Conservation (phyloP, 2,888 invertebrate species). For the Blastobasis lacticolella region DNA sequence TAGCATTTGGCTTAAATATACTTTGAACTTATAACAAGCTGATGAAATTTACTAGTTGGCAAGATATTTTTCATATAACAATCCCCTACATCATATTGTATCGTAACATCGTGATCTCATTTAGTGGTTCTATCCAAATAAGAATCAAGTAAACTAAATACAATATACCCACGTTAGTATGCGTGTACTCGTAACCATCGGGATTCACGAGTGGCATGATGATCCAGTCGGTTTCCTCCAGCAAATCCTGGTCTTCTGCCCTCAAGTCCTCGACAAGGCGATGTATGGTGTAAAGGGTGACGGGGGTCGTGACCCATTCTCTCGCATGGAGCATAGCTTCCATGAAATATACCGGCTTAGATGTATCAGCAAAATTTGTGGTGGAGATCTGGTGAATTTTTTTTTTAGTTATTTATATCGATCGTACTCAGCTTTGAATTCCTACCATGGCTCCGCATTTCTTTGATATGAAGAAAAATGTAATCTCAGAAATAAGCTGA, state of each 20-base stretch:
- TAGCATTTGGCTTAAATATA: neutral
- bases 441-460: too few relatives aligned
- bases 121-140: neutral
- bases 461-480: too few relatives aligned
- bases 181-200: conserved; percentile 80
- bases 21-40: neutral
- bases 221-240: conserved; percentile 77
- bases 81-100: neutral
- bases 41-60: neutral
- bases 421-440: too few relatives aligned
- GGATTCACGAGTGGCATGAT: conserved; percentile 80
- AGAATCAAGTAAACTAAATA: neutral
- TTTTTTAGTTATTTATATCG: too few relatives aligned
- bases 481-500: too few relatives aligned
- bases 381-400: too few relatives aligned
- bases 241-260: conserved; percentile 59
- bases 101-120: neutral
- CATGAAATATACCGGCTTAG: conserved; percentile 71
- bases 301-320: conserved; percentile 81
- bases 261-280: conserved; percentile 71
- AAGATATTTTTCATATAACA: neutral
- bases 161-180: conserved; percentile 43
- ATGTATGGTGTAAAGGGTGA: conserved; percentile 77
- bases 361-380: too few relatives aligned
- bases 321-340: conserved; percentile 77